Evolutionary conservation across 2,888 invertebrate genomes (phyloP), one percentile per base, ranked within the genome.

Genomic region (Hirtodrosophila duncani): DNA sequence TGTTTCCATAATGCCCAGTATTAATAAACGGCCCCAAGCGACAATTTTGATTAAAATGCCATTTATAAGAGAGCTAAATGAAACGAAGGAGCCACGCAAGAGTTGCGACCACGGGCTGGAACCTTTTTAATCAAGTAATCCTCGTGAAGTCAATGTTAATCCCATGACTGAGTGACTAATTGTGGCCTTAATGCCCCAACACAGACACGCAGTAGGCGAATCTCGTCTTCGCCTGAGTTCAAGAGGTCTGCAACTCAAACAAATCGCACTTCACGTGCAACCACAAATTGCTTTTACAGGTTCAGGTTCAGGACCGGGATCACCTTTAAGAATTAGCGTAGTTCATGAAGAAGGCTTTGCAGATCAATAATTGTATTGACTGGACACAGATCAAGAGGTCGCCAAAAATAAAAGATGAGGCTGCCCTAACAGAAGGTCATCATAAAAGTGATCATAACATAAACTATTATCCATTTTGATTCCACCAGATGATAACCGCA

Each of bases 381-480:
- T 68, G 69, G 65, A 69, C 63, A 64, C 81, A 68, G 82, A 82
- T 82, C 82, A 82, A 82, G 77, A 81, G 82, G 83, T 82, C 82
- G 81, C 63, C 23, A 36, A 20, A 20, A 20, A 20, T n/a, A n/a
- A n/a, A n/a, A n/a, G n/a, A n/a, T n/a, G n/a, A n/a, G n/a, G 23
- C 20, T 27, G 52, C 10, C 16, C 20, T 50, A 5, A 10, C 2
- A 20, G 26, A 31, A 13, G 26, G 13, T 27, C 50, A 55, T 59
- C 64, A 70, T 70, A 64, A 65, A 79, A 71, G 58, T 57, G 62
- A 59, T 48, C 42, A 29, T 50, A 43, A 42, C 23, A 8, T 17
- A 30, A 20, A 34, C 6, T 11, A 21, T 27, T 11, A 23, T 9
- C 7, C 8, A 2, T 14, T 9, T 1, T 3, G 1, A 14, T 14